Evolutionary conservation across 2,888 invertebrate genomes (phyloP).

Genomic region (Brachypalpus laphriformis): DNA sequence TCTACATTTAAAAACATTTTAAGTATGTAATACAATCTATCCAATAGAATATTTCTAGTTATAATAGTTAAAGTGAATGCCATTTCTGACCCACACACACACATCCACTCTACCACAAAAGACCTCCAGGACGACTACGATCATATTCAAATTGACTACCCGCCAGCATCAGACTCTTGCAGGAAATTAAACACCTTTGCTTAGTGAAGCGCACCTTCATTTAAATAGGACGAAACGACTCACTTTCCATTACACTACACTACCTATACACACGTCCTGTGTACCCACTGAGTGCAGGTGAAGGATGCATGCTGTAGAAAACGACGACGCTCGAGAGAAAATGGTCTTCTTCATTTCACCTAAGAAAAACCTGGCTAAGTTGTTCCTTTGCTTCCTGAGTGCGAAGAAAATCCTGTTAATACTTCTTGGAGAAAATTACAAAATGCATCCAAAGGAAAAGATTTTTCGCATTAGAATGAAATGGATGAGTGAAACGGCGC

Average conservation of each 20-base stretch:
- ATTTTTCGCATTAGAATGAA: slow-evolving; percentile 48
- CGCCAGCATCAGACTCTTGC: slow-evolving; percentile 15
- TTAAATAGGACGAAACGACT: slow-evolving; percentile 10
- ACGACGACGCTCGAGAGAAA: not conserved
- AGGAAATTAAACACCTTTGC: slow-evolving; percentile 60
- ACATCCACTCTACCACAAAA: too few species aligned
- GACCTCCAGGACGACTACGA: too few species aligned
- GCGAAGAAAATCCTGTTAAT: slow-evolving; percentile 50
- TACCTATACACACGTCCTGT: too few species aligned
- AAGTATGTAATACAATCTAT: too few species aligned
- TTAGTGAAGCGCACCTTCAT: slow-evolving; percentile 8
- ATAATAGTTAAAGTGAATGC: too few species aligned
- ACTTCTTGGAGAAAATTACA: slow-evolving; percentile 59
- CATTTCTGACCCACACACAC: too few species aligned
- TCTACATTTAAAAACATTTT: too few species aligned
- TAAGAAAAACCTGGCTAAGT: slow-evolving; percentile 17
- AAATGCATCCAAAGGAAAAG: slow-evolving; percentile 56
- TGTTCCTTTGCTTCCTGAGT: slow-evolving; percentile 12
- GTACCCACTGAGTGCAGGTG: not conserved
- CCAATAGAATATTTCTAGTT: too few species aligned
- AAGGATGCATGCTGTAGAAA: not conserved
- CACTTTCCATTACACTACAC: too few species aligned
- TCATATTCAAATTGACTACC: slow-evolving; percentile 20
- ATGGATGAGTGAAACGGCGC: slow-evolving; percentile 8
- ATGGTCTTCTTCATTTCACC: not conserved